A percentile compares a stretch with the other conserved stretches of the same genome.
These are phyloP conservation scores for Cordilura impudica DNA, from an alignment of 2,888 invertebrate genomes.

Conservation along the genomic window DNA sequence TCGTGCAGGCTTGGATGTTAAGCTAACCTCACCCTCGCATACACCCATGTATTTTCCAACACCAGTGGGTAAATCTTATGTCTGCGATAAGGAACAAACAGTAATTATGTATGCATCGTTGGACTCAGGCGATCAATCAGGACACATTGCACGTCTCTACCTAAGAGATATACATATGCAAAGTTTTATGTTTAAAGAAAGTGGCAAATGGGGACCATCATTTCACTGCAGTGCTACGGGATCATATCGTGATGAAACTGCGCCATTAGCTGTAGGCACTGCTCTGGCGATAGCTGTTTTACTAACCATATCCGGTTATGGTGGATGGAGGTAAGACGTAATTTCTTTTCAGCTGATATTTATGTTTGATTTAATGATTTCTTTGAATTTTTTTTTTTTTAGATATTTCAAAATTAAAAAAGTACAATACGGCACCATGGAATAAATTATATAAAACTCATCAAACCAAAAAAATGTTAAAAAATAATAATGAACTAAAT, in stretches of 20 bases:
- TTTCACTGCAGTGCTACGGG: slow-evolving; percentile 79
- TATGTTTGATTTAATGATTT: background rate
- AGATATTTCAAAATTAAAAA: slow-evolving; percentile 93
- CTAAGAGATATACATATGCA: slow-evolving; percentile 87
- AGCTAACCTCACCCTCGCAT: slow-evolving; percentile 80
- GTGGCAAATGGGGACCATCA: slow-evolving; percentile 80
- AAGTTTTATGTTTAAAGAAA: slow-evolving; percentile 92
- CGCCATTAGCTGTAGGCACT: slow-evolving; percentile 90
- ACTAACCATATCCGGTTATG: slow-evolving; percentile 89
- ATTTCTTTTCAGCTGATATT: background rate
- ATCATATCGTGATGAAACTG: slow-evolving; percentile 87
- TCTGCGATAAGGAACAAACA: slow-evolving; percentile 85
- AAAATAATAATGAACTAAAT: slow-evolving; percentile 1
- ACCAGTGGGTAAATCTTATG: slow-evolving; percentile 91
- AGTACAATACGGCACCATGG: slow-evolving; percentile 95
- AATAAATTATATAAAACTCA: slow-evolving; percentile 78
- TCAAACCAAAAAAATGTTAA: background rate
- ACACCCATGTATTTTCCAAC: slow-evolving; percentile 87
- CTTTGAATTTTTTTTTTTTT: slow-evolving; percentile 72
- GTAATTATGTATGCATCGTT: slow-evolving; percentile 82
- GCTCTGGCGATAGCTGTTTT: slow-evolving; percentile 90
- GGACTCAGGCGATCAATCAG: slow-evolving; percentile 77
- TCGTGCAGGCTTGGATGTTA: slow-evolving; percentile 79
- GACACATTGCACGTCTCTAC: slow-evolving; percentile 82
- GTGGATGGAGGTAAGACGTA: slow-evolving; percentile 79